Evolutionary conservation across 2,113 vertebrate species (phyloP).

Genomic region (Oryzias melastigma): DNA sequence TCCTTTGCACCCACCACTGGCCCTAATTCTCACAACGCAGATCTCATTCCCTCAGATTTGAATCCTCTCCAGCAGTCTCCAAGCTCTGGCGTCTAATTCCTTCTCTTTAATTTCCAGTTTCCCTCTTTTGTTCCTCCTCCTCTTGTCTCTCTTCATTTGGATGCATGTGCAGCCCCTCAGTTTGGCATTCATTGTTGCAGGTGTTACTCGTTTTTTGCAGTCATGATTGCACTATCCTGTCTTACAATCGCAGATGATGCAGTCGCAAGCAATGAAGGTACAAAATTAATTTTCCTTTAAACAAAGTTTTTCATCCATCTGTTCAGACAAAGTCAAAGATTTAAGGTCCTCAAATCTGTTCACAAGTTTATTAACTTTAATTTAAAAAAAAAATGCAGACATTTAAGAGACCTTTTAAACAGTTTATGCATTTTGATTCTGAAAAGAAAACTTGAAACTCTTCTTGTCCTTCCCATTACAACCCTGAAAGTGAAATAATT

Average conservation of each 20-base stretch:
- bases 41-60: conserved; percentile 37
- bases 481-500: not conserved
- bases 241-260: too few relatives aligned
- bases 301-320: too few relatives aligned
- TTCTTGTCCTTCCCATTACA: not conserved
- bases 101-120: conserved; percentile 47
- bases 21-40: conserved; percentile 47
- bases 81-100: conserved; percentile 44
- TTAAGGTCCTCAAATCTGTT: too few relatives aligned
- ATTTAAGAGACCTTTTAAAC: conserved; percentile 3
- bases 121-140: conserved; percentile 37
- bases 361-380: too few relatives aligned
- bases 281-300: too few relatives aligned
- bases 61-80: conserved; percentile 22
- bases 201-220: conserved; percentile 49
- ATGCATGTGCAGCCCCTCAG: conserved; percentile 10
- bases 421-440: not conserved
- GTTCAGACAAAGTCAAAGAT: too few relatives aligned
- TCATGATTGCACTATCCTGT: conserved; percentile 18
- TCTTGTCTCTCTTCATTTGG: conserved; percentile 36
- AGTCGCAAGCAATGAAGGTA: too few relatives aligned
- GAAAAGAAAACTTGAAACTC: not conserved
- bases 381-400: not conserved
- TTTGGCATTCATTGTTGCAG: conserved; percentile 29
- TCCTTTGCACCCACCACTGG: conserved; percentile 41